These are phyloP conservation scores for Drosophila leontia DNA, from an alignment of 1,140 invertebrate genomes.

Conservation along the genomic window DNA sequence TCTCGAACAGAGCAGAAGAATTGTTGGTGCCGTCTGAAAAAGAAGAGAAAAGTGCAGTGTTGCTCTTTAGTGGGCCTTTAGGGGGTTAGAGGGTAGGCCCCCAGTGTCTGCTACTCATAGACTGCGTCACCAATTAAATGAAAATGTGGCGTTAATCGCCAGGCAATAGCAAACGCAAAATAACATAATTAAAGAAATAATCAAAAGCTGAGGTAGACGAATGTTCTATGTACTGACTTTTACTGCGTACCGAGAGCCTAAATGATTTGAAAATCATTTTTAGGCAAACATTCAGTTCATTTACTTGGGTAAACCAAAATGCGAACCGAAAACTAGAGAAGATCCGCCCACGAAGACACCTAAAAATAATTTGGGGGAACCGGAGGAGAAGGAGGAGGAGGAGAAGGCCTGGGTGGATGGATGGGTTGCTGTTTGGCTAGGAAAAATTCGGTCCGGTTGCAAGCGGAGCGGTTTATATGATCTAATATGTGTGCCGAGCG, in stretches of 20 bases:
- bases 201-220: conserved; percentile 24
- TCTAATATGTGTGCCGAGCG: conserved; percentile 44
- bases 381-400: conserved; percentile 8
- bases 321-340: conserved; percentile 36
- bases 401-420: not conserved
- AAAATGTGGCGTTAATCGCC: conserved; percentile 76
- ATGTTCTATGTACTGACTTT: conserved; percentile 15
- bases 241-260: conserved; percentile 32
- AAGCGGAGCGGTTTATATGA: conserved; percentile 49
- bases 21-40: conserved; percentile 83
- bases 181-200: conserved; percentile 68
- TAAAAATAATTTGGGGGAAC: conserved; percentile 65
- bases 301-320: conserved; percentile 61
- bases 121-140: conserved; percentile 80
- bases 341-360: conserved; percentile 63
- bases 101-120: conserved; percentile 4
- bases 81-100: not conserved
- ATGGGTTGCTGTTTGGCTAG: not conserved
- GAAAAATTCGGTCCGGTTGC: conserved; percentile 55
- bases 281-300: conserved; percentile 56
- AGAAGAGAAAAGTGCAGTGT: conserved; percentile 50
- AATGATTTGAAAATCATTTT: conserved; percentile 65
- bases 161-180: conserved; percentile 26
- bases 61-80: conserved; percentile 1
- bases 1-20: conserved; percentile 43